Conservation (phyloP, 1,140 invertebrate genomes). For the Hycleus cichorii region DNA sequence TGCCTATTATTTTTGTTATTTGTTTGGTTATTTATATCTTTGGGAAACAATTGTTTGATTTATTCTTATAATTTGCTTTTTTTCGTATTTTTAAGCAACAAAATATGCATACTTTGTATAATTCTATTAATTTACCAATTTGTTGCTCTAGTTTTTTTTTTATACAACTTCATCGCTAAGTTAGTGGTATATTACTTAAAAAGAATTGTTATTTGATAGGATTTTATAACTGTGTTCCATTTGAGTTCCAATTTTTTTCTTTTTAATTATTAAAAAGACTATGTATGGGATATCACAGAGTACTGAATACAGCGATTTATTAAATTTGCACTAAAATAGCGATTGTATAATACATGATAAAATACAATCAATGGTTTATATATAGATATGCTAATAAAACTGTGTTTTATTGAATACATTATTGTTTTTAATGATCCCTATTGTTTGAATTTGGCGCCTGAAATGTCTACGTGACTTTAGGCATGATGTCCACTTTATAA, state of each 20-base stretch:
- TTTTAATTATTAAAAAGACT: slow-evolving; percentile 3
- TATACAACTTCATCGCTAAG: too few species aligned
- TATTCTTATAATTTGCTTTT: too few species aligned
- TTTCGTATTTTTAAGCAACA: too few species aligned
- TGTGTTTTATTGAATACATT: slow-evolving; percentile 14
- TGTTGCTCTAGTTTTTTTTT: too few species aligned
- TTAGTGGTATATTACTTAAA: not conserved
- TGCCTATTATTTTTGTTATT: too few species aligned
- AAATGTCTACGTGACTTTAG: slow-evolving; percentile 5
- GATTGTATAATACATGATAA: slow-evolving; percentile 20
- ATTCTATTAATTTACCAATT: too few species aligned
- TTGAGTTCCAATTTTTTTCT: slow-evolving; percentile 4
- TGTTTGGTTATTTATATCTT: too few species aligned
- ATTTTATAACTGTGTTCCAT: slow-evolving; percentile 2
- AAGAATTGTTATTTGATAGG: not conserved
- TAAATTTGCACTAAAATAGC: slow-evolving; percentile 21
- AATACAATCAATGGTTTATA: slow-evolving; percentile 23
- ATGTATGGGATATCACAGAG: slow-evolving; percentile 21
- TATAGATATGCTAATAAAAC: slow-evolving; percentile 19
- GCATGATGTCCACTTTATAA: not conserved
- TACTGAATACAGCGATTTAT: slow-evolving; percentile 19
- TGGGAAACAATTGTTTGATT: too few species aligned
- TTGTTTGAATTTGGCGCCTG: slow-evolving; percentile 4
- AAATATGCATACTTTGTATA: too few species aligned
- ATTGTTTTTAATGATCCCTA: not conserved